Conservation (phyloP, 2,113 vertebrate species). For the Clarias batrachus region DNA sequence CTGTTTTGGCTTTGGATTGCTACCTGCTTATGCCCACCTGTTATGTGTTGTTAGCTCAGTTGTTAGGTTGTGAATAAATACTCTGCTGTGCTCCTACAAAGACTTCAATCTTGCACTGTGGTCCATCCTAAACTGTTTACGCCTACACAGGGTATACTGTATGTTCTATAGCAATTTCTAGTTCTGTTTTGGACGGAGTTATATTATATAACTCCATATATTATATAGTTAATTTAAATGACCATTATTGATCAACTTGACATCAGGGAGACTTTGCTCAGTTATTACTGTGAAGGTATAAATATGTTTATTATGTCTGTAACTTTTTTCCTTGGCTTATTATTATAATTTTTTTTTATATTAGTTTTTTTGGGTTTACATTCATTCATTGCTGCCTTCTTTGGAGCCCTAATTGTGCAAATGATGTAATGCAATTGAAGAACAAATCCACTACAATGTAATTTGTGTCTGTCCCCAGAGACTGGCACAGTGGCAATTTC, state of each 20-base stretch:
- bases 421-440: neutral
- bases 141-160: neutral
- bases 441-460: neutral
- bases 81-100: neutral
- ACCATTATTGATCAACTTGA: neutral
- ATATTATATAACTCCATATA: too few species aligned
- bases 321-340: neutral
- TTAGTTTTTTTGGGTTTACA: neutral
- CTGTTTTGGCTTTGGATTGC: neutral
- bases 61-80: neutral
- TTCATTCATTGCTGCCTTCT: neutral
- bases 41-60: neutral
- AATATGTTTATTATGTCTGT: neutral
- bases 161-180: too few species aligned
- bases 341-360: neutral
- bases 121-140: neutral
- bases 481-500: constrained; percentile 74
- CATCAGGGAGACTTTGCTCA: neutral
- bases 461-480: constrained; percentile 65
- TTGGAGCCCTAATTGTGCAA: neutral
- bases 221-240: neutral
- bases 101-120: neutral
- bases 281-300: neutral
- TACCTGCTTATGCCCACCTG: neutral
- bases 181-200: neutral